Base-by-base conservation (phyloP, 1,140 invertebrate species). In the Centruroides vittatus region DNA sequence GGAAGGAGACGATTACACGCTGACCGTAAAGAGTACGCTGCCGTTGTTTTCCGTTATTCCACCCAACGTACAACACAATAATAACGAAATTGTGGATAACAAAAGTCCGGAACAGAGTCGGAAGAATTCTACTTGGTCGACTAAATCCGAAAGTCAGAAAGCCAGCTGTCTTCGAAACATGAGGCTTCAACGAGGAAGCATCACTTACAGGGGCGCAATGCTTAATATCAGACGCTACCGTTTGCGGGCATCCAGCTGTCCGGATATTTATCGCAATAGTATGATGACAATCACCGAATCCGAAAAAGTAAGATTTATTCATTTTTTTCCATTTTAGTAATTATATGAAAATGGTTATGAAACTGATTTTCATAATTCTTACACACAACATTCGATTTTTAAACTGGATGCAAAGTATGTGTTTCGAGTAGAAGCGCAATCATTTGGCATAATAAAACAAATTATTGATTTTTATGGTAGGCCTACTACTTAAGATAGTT, bases 201-300 rank as follows among this genome's bases (percentile, higher is more conserved):
- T 92, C 34, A 88, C 86, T 69, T 86, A 89, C 73, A 81, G 89
- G 63, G 86, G 85, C 52, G 87, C 86, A 2, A 85, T 88, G 74
- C 73, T 89, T 41, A 88, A 88, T 72, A 82, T 86, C 57, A 82
- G 59, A 35, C 80, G 84, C 59, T 93, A 93, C 73, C 79, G 85
- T 55, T 74, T 92, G 60, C 80, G 88, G 54, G 88, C 89, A 8
- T 91, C 88, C 0, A 91, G 88, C 23, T 92, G 88, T 73, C 89
- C 89, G 1, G 84, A 93, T 74, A 92, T 93, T 69, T 91, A 89
- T 71, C 81, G 85, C 66, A 91, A 91, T 70, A 91, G 88, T 1
- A 91, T 91, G 83, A 86, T 86, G 9, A 89, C 88, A 1, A 81
- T 91, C 34, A 82, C 84, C 41, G 83, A 86, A 70, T 81, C 86